Conservation (phyloP, 2,113 vertebrate species). For the Sterna hirundo region DNA sequence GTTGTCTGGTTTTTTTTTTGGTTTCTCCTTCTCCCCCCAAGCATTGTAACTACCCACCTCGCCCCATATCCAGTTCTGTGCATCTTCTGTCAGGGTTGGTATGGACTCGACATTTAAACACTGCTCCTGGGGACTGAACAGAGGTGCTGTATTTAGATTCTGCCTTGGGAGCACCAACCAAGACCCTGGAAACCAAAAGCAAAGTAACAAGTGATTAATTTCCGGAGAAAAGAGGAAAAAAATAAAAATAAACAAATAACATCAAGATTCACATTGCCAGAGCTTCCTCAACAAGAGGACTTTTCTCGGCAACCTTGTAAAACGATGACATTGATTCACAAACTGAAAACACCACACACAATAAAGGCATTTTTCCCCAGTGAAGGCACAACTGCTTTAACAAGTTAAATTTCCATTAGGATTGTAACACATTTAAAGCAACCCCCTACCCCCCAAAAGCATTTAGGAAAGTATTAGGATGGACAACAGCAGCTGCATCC, state of each 20-base stretch:
- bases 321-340: neutral
- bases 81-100: constrained; percentile 95
- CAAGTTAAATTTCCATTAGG: neutral
- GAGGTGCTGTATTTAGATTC: constrained; percentile 92
- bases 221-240: neutral
- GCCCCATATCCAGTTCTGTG: constrained; percentile 95
- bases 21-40: neutral
- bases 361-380: neutral
- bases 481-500: neutral
- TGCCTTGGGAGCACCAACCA: constrained; percentile 93
- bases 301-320: neutral
- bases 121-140: constrained; percentile 89
- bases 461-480: neutral
- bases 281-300: neutral
- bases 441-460: neutral
- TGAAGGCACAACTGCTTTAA: neutral
- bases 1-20: neutral
- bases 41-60: constrained; percentile 80
- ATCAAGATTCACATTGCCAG: neutral
- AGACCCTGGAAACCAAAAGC: constrained; percentile 80
- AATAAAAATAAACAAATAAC: neutral
- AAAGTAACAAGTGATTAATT: constrained; percentile 15
- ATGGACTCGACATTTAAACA: constrained; percentile 94
- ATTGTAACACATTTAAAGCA: neutral
- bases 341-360: neutral